Conservation (phyloP, 2,797 vertebrate genomes). For the Phoxinus dragarum region DNA sequence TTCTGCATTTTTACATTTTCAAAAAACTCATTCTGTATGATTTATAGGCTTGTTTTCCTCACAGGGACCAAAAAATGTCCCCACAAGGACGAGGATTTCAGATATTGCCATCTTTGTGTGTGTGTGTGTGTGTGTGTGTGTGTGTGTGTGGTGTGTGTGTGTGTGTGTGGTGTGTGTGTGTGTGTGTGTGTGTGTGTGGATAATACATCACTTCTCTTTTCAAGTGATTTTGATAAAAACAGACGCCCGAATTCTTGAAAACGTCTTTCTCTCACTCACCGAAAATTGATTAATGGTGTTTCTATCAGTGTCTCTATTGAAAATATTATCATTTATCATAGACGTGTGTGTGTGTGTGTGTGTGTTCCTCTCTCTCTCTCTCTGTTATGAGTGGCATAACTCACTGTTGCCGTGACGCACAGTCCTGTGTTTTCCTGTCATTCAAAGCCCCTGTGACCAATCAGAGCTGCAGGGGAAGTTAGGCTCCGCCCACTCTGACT, state of each 20-base stretch:
- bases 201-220: background rate
- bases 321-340: constrained; percentile 25
- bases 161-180: constrained; percentile 21
- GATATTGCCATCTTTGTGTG: background rate
- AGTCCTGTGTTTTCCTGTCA: constrained; percentile 79
- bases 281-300: constrained; percentile 39
- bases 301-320: constrained; percentile 42
- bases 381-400: constrained; percentile 84
- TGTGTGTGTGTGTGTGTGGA: constrained; percentile 28
- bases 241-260: constrained; percentile 31
- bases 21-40: no score
- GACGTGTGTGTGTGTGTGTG: constrained; percentile 56
- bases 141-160: constrained; percentile 29
- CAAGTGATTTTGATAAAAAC: constrained; percentile 52
- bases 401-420: constrained; percentile 77
- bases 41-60: no score
- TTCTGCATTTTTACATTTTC: no score
- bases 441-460: constrained; percentile 78
- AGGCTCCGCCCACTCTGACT: constrained; percentile 63
- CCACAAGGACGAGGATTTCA: no score
- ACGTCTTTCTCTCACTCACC: constrained; percentile 8
- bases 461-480: constrained; percentile 77
- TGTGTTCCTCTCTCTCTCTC: constrained; percentile 50
- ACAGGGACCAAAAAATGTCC: no score
- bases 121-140: background rate